These are phyloP conservation scores for Bolborhynchus lineola DNA, from an alignment of 2,113 vertebrate genomes.

Conservation along the genomic window DNA sequence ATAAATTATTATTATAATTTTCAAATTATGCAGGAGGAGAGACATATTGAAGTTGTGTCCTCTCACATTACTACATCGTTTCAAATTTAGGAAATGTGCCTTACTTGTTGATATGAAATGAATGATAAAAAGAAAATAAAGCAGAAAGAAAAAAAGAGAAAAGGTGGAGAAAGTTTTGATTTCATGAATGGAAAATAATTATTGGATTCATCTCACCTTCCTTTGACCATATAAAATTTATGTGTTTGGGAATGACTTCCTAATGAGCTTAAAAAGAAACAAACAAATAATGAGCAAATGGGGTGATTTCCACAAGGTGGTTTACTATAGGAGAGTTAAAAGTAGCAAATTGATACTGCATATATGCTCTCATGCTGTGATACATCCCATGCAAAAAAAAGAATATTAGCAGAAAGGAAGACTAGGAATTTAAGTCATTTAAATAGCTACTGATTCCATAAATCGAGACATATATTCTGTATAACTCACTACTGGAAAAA, in stretches of 20 bases:
- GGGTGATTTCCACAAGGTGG: accelerated
- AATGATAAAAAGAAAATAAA: background rate
- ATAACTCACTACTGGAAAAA: background rate
- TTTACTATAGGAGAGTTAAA: background rate
- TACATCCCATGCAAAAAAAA: background rate
- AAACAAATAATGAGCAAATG: background rate
- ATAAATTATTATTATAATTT: background rate
- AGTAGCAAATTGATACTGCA: background rate
- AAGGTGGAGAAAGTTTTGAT: background rate
- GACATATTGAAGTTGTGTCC: background rate
- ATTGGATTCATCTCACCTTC: background rate
- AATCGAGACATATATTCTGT: background rate
- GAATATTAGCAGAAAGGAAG: background rate
- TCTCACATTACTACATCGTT: background rate
- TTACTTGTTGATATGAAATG: background rate
- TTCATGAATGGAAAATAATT: background rate
- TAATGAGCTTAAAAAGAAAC: accelerated
- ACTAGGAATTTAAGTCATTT: background rate
- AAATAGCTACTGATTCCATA: background rate
- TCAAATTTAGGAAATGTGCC: background rate
- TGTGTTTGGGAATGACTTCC: background rate
- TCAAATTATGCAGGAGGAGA: background rate
- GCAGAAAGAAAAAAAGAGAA: background rate
- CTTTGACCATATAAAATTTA: background rate
- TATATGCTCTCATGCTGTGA: background rate